Percentiles rank a stretch among this genome's conserved stretches.
phyloP scores from a whole-genome alignment of 2,888 invertebrate genomes.

The Gasteruption jaculator region DNA sequence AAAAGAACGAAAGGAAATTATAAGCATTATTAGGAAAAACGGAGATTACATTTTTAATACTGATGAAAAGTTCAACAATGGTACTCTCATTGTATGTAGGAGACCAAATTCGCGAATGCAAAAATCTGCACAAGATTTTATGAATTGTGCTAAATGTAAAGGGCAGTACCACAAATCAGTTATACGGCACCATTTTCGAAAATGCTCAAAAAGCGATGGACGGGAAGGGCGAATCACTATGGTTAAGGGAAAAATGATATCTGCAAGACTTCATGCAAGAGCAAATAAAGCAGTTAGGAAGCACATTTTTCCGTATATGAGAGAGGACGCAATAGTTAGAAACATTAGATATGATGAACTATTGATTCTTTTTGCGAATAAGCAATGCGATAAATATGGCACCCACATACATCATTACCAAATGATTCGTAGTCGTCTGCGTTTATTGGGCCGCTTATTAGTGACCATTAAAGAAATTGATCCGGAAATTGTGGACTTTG shows the following conservation, averaged over 20 bases:
- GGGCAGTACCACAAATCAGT: slow-evolving; percentile 18
- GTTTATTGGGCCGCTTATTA: slow-evolving; percentile 22
- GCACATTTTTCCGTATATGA: slow-evolving; percentile 20
- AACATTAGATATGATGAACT: slow-evolving; percentile 21
- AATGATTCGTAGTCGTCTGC: slow-evolving; percentile 19
- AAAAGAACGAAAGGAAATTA: slow-evolving; percentile 11
- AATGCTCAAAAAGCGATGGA: slow-evolving; percentile 12
- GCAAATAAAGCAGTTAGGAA: slow-evolving; percentile 15
- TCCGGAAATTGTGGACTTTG: slow-evolving; percentile 11
- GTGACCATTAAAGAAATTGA: slow-evolving; percentile 14
- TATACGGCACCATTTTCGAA: slow-evolving; percentile 19
- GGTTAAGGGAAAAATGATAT: slow-evolving; percentile 4
- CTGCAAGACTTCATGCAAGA: slow-evolving; percentile 17
- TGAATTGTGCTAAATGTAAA: slow-evolving; percentile 20
- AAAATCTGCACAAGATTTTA: slow-evolving; percentile 16
- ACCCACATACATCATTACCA: slow-evolving; percentile 19
- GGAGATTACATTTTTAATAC: slow-evolving; percentile 17
- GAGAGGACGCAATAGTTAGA: slow-evolving; percentile 19
- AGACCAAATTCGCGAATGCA: slow-evolving; percentile 4
- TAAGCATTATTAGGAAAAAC: slow-evolving; percentile 13
- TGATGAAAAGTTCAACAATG: slow-evolving; percentile 12
- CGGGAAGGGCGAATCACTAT: slow-evolving; percentile 6
- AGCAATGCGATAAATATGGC: slow-evolving; percentile 20
- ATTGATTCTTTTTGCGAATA: slow-evolving; percentile 21
- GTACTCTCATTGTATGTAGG: slow-evolving; percentile 12